A percentile compares a stretch with the other conserved stretches of the same genome.
Conservation (phyloP, 1,140 invertebrate species). For the Ceratitis capitata region DNA sequence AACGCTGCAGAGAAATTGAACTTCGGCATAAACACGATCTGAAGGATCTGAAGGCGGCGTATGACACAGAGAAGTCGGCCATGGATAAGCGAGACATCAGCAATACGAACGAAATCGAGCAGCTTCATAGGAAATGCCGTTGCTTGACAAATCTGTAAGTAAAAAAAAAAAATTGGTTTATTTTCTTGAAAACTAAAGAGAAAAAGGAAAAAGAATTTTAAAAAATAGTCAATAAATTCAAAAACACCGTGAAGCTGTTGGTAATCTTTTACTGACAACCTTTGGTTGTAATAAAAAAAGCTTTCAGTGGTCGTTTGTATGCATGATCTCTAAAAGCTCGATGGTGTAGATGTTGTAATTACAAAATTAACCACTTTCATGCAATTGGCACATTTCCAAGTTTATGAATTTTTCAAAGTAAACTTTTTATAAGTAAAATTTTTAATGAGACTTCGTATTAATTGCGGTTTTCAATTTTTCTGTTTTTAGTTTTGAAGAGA, state of each 20-base stretch:
- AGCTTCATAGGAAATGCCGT: constrained; percentile 67
- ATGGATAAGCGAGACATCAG: constrained; percentile 63
- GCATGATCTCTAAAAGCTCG: background rate
- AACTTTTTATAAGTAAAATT: too few relatives aligned
- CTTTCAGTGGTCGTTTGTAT: background rate
- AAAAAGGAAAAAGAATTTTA: background rate
- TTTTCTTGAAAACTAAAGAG: too few relatives aligned
- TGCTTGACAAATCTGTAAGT: constrained; percentile 70
- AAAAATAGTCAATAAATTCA: background rate
- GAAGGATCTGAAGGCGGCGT: constrained; percentile 62
- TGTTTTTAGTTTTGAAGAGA: constrained; percentile 67
- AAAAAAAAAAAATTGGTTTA: too few relatives aligned
- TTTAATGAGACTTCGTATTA: background rate
- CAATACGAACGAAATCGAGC: constrained; percentile 67
- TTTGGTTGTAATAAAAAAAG: too few relatives aligned
- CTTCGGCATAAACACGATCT: constrained; percentile 61
- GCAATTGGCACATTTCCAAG: background rate
- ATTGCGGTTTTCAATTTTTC: too few relatives aligned
- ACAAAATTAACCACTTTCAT: background rate
- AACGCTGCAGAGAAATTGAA: constrained; percentile 57
- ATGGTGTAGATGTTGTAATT: constrained; percentile 4
- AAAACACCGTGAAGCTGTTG: too few relatives aligned
- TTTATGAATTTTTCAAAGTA: too few relatives aligned
- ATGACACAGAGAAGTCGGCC: constrained; percentile 61
- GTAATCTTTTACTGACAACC: too few relatives aligned